Evolutionary conservation across 2,113 vertebrate genomes (phyloP).

Genomic region (Epinephelus fuscoguttatus): DNA sequence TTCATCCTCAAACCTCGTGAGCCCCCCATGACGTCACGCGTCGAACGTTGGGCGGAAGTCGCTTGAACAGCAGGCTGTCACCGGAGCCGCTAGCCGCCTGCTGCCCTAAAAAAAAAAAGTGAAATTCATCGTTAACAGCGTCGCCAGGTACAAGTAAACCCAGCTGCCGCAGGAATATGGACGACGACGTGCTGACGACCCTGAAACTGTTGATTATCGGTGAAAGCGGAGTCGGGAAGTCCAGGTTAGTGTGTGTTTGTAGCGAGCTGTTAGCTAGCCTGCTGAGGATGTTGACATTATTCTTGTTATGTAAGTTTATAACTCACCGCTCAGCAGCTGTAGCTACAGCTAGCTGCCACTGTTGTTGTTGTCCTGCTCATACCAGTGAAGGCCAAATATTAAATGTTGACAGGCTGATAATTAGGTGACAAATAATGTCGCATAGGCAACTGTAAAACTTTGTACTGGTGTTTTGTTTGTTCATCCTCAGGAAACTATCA

Average conservation of each 20-base stretch:
- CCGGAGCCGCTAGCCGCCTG: constrained; percentile 37
- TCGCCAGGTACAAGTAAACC: neutral
- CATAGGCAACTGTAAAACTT: neutral
- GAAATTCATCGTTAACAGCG: neutral
- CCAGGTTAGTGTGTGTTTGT: constrained; percentile 86
- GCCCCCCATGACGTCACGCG: constrained; percentile 40
- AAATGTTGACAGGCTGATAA: neutral
- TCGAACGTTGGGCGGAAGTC: constrained; percentile 63
- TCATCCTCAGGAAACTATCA: neutral
- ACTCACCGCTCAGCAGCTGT: neutral
- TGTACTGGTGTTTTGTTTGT: neutral
- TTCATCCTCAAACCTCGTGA: neutral
- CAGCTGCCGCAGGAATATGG: constrained; percentile 82
- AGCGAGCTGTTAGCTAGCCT: constrained; percentile 53
- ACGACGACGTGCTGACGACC: constrained; percentile 96
- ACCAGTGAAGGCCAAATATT: neutral
- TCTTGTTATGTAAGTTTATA: constrained; percentile 50
- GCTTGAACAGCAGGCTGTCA: constrained; percentile 38
- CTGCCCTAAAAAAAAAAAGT: constrained; percentile 35
- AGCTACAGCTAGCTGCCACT: neutral
- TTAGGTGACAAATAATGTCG: neutral
- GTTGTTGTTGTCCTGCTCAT: neutral
- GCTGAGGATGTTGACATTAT: constrained; percentile 65
- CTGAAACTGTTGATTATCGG: constrained; percentile 97
- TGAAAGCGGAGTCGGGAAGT: constrained; percentile 97